Evolutionary conservation across 2,888 invertebrate species (phyloP).

Genomic region (Cosmia pyralina): DNA sequence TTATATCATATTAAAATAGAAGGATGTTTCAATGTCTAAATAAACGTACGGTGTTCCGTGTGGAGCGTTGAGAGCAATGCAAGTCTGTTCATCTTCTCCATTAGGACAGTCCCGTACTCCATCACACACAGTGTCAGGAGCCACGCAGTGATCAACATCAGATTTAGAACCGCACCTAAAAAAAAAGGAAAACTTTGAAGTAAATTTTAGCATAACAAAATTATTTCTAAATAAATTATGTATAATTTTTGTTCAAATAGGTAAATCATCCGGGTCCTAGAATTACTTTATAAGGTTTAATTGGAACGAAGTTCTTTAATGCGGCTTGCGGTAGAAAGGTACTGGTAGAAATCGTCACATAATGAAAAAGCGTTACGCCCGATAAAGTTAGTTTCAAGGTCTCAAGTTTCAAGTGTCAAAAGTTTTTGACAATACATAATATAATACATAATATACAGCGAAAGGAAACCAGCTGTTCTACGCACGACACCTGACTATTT

Average conservation of each 20-base stretch:
- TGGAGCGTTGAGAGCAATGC: conserved; percentile 86
- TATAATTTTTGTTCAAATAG: background rate
- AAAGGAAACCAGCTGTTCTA: too few species aligned
- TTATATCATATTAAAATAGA: background rate
- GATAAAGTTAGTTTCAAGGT: too few species aligned
- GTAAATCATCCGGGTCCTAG: background rate
- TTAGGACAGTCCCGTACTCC: conserved; percentile 93
- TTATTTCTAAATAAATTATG: background rate
- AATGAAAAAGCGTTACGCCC: too few species aligned
- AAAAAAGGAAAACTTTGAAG: conserved; percentile 34
- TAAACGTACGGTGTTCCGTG: conserved; percentile 80
- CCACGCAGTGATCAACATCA: conserved; percentile 90
- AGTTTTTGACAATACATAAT: too few species aligned
- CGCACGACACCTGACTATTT: too few species aligned
- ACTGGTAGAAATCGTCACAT: too few species aligned
- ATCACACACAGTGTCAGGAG: conserved; percentile 94
- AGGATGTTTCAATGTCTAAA: background rate
- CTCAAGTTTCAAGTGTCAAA: too few species aligned
- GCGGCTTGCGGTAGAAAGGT: too few species aligned
- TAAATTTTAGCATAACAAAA: background rate
- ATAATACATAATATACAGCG: too few species aligned
- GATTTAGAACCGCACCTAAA: conserved; percentile 78
- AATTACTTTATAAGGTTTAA: background rate
- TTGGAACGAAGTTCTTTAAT: too few species aligned
- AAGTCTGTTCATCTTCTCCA: conserved; percentile 93